Percentiles rank a stretch among this genome's conserved stretches.
phyloP scores from a whole-genome alignment of 2,113 vertebrate genomes.

The Illadopsis cleaveri region DNA sequence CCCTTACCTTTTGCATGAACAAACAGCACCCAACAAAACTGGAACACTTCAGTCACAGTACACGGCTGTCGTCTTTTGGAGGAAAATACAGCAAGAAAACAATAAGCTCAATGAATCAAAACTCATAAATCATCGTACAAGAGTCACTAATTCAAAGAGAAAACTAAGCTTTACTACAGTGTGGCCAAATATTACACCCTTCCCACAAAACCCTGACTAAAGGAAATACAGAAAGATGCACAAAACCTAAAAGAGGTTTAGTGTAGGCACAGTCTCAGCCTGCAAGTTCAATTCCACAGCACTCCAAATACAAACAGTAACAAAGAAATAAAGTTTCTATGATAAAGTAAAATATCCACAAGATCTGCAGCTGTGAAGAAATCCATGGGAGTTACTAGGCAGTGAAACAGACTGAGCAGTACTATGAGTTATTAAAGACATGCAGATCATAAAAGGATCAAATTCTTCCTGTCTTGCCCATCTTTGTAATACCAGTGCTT shows the following conservation, averaged over 20 bases:
- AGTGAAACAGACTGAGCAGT: neutral
- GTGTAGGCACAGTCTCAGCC: neutral
- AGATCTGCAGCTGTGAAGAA: neutral
- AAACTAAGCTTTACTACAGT: neutral
- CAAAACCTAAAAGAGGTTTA: neutral
- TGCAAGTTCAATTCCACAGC: neutral
- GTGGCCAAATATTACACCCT: neutral
- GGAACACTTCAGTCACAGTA: slow-evolving; percentile 90
- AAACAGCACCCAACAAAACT: slow-evolving; percentile 95
- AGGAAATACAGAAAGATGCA: neutral
- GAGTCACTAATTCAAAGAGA: neutral
- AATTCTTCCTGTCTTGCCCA: neutral
- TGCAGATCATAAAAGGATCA: neutral
- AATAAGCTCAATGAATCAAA: neutral
- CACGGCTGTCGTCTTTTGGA: slow-evolving; percentile 87
- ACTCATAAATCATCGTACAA: neutral
- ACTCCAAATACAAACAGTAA: neutral
- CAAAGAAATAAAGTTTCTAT: neutral
- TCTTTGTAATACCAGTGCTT: neutral
- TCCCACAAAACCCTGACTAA: neutral
- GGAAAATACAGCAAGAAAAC: slow-evolving; percentile 21
- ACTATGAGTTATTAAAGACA: neutral
- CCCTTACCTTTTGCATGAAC: slow-evolving; percentile 93
- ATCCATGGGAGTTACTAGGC: neutral
- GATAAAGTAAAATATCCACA: neutral